Percentiles rank a stretch among this genome's conserved stretches.
These are phyloP conservation scores for Pachliopta kotzebuea DNA, from an alignment of 2,888 invertebrate genomes.

Conservation along the genomic window DNA sequence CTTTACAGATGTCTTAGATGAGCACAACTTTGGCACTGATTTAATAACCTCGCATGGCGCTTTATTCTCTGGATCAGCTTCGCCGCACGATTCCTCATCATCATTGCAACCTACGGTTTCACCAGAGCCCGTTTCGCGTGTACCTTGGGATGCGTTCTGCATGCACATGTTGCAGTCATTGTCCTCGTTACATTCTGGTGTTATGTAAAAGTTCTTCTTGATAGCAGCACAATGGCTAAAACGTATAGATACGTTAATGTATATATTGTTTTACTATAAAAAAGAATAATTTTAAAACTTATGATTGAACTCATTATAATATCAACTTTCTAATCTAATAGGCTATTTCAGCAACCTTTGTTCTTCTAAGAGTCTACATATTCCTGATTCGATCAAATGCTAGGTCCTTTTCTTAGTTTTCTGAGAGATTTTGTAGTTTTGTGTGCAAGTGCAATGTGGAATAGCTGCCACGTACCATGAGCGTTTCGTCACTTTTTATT, in stretches of 20 bases:
- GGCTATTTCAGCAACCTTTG: too few species aligned
- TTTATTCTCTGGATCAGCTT: not conserved
- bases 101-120: slow-evolving; percentile 1
- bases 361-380: too few species aligned
- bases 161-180: slow-evolving; percentile 16
- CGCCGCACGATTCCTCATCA: not conserved
- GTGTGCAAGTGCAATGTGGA: too few species aligned
- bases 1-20: not conserved
- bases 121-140: slow-evolving; percentile 7
- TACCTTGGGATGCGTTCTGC: slow-evolving; percentile 5
- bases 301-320: too few species aligned
- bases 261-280: not conserved
- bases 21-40: not conserved
- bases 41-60: not conserved
- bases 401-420: too few species aligned
- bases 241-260: not conserved
- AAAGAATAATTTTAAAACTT: too few species aligned
- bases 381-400: too few species aligned
- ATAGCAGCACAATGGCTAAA: slow-evolving; percentile 3
- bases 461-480: too few species aligned
- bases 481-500: too few species aligned
- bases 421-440: too few species aligned
- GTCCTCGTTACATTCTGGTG: not conserved
- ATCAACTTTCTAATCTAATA: too few species aligned
- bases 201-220: not conserved